Evolutionary conservation across 1,140 invertebrate species (phyloP).

Genomic region (Bombus waltoni): DNA sequence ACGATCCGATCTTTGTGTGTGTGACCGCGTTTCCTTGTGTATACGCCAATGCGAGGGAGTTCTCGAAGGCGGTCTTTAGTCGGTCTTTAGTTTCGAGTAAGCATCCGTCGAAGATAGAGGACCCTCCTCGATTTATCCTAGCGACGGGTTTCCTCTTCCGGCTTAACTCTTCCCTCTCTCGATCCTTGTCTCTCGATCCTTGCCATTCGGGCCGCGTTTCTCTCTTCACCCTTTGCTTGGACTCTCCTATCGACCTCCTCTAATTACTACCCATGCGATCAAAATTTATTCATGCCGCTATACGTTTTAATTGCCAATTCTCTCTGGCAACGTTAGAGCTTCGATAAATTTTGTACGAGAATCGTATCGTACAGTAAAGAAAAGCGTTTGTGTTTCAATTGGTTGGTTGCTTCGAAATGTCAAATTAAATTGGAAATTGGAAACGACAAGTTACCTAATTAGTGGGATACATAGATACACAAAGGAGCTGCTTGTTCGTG

Average conservation of each 20-base stretch:
- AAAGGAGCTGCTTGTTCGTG: not conserved
- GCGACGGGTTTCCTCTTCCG: slow-evolving; percentile 20
- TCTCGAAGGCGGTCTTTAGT: slow-evolving; percentile 63
- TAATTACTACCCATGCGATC: not conserved
- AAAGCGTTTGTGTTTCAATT: not conserved
- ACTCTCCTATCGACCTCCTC: not conserved
- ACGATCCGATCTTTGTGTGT: not conserved
- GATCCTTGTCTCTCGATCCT: not conserved
- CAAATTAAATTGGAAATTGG: not conserved
- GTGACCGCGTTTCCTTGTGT: slow-evolving; percentile 40
- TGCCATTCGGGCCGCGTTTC: not conserved
- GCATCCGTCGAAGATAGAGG: slow-evolving; percentile 63
- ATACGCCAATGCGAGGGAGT: slow-evolving; percentile 66
- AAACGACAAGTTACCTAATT: not conserved
- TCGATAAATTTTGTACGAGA: not conserved
- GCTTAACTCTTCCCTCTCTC: slow-evolving; percentile 26
- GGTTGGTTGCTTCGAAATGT: not conserved
- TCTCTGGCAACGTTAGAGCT: not conserved
- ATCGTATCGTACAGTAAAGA: not conserved
- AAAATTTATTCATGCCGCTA: not conserved
- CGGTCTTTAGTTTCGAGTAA: slow-evolving; percentile 61
- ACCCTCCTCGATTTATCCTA: slow-evolving; percentile 40
- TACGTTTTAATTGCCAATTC: not conserved
- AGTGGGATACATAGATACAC: too few species aligned
- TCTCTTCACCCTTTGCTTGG: not conserved